Percentiles rank a stretch among this genome's conserved stretches.
These are phyloP conservation scores for Archocentrus centrarchus DNA, from an alignment of 2,113 vertebrate genomes.

Conservation along the genomic window DNA sequence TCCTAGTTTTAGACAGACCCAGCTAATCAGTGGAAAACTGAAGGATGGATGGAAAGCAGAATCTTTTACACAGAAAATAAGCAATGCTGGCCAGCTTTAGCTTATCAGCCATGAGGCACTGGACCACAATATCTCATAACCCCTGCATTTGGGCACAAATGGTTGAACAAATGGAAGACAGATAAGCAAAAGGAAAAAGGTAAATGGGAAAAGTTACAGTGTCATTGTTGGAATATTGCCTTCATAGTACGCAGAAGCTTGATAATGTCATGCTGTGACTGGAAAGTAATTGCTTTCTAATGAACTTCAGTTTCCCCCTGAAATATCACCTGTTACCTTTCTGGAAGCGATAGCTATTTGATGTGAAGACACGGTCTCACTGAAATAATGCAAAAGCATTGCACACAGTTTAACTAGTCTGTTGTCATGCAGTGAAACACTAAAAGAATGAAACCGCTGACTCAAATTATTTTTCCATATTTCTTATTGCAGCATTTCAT, in stretches of 20 bases:
- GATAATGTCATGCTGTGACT: conserved; percentile 68
- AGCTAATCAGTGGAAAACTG: conserved; percentile 45
- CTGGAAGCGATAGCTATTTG: conserved; percentile 31
- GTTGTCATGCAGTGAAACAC: conserved; percentile 6
- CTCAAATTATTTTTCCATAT: conserved; percentile 34
- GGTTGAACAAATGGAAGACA: conserved; percentile 57
- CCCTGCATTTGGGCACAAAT: conserved; percentile 46
- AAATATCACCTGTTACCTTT: conserved; percentile 60
- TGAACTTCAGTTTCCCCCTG: conserved; percentile 54
- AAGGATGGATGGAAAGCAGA: conserved; percentile 36
- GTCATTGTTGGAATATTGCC: conserved; percentile 60
- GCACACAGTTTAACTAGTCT: conserved; percentile 8
- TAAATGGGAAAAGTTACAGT: conserved; percentile 48
- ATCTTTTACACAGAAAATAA: conserved; percentile 39
- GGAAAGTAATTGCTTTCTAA: conserved; percentile 71
- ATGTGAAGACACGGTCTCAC: conserved; percentile 25
- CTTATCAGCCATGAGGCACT: conserved; percentile 55
- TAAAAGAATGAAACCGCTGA: background rate
- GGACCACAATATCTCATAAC: conserved; percentile 55
- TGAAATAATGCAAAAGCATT: conserved; percentile 49
- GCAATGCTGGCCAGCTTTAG: conserved; percentile 28
- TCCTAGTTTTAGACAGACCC: background rate
- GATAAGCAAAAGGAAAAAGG: conserved; percentile 59
- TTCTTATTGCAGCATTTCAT: conserved; percentile 16
- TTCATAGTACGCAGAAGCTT: conserved; percentile 43